phyloP scores from a whole-genome alignment of 2,113 vertebrate genomes.

The Chitala chitala region DNA sequence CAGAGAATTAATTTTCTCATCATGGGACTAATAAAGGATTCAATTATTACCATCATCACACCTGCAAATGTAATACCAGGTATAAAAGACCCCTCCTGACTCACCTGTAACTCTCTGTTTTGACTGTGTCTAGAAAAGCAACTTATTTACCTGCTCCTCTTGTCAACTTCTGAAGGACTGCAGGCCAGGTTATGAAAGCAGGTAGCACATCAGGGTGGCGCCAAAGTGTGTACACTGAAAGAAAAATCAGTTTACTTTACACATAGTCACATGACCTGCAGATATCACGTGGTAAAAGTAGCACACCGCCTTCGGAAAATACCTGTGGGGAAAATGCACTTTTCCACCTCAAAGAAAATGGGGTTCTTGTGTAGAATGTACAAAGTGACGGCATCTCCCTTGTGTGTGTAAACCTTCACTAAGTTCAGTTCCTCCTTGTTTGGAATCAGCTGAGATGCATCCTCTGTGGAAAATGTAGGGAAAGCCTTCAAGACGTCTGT shows the following conservation, averaged over 20 bases:
- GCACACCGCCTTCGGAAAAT: slow-evolving; percentile 13
- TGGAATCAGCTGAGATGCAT: slow-evolving; percentile 75
- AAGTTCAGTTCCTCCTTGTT: slow-evolving; percentile 87
- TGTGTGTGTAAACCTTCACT: slow-evolving; percentile 80
- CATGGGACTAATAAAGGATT: too few relatives aligned
- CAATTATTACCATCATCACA: too few relatives aligned
- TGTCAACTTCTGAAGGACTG: slow-evolving; percentile 79
- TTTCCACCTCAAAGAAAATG: slow-evolving; percentile 84
- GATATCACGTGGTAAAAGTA: not conserved
- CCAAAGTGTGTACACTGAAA: slow-evolving; percentile 85
- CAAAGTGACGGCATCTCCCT: slow-evolving; percentile 77
- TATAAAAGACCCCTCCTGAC: too few relatives aligned
- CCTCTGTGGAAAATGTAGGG: slow-evolving; percentile 65
- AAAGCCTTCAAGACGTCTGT: slow-evolving; percentile 71
- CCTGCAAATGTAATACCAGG: too few relatives aligned
- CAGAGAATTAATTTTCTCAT: too few relatives aligned
- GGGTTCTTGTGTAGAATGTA: slow-evolving; percentile 79
- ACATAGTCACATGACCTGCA: not conserved
- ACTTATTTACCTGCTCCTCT: slow-evolving; percentile 82
- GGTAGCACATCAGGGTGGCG: slow-evolving; percentile 74
- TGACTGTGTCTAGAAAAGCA: not conserved
- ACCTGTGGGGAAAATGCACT: slow-evolving; percentile 86
- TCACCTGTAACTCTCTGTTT: not conserved
- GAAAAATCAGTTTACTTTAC: slow-evolving; percentile 10
- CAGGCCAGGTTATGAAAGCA: slow-evolving; percentile 80